Conservation (phyloP, 1,140 invertebrate species). For the Bactericera cockerelli region DNA sequence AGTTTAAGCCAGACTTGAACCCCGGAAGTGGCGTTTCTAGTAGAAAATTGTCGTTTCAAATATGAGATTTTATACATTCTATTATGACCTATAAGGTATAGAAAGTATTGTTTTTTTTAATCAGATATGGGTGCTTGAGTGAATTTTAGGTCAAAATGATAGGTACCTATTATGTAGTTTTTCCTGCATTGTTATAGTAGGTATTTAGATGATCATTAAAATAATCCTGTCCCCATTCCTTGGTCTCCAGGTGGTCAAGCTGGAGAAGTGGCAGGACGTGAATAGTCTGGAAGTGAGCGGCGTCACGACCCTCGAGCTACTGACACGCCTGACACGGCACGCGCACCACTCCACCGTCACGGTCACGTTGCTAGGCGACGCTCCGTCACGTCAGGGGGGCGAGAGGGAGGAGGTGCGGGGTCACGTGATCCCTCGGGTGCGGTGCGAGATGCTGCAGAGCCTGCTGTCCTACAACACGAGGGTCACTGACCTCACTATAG, state of each 20-base stretch:
- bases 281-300: neutral
- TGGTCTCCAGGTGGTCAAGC: conserved; percentile 1
- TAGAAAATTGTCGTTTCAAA: no score
- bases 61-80: no score
- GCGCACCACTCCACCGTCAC: neutral
- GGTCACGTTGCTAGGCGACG: neutral
- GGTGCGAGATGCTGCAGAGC: neutral
- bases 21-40: no score
- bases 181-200: neutral
- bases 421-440: neutral
- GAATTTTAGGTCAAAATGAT: no score
- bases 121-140: no score
- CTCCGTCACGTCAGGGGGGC: neutral
- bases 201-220: neutral
- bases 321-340: neutral
- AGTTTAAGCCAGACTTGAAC: no score
- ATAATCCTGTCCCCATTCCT: neutral
- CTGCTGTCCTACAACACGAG: neutral
- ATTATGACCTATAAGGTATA: no score
- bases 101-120: no score
- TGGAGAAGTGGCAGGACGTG: conserved; percentile 1
- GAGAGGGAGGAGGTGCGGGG: neutral
- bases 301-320: neutral
- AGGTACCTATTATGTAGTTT: no score
- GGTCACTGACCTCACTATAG: neutral